phyloP scores from a whole-genome alignment of 2,888 invertebrate species.

The Pseudococcus jackbeardsleyi region DNA sequence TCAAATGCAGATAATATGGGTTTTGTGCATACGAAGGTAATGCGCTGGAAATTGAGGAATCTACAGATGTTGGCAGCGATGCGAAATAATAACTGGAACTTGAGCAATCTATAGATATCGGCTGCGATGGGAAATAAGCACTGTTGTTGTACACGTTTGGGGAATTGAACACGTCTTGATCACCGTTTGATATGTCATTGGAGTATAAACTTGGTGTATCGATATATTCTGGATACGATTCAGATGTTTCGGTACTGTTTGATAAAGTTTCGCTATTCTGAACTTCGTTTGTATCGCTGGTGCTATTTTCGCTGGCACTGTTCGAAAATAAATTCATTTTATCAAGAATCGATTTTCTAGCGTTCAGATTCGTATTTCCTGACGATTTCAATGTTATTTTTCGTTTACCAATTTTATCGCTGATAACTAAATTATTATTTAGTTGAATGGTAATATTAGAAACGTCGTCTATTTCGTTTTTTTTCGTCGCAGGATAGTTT shows the following conservation, averaged over 20 bases:
- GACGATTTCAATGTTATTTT: conserved; percentile 20
- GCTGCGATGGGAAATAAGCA: neutral
- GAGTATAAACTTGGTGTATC: neutral
- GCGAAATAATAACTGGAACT: neutral
- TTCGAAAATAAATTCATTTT: conserved; percentile 41
- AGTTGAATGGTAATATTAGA: conserved; percentile 37
- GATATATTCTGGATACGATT: neutral
- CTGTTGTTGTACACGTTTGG: neutral
- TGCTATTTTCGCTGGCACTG: neutral
- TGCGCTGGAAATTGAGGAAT: neutral
- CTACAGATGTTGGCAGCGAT: neutral
- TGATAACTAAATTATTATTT: conserved; percentile 51
- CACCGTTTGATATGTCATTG: neutral
- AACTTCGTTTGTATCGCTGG: neutral
- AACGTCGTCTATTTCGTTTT: neutral
- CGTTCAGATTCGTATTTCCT: neutral
- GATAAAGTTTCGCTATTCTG: neutral
- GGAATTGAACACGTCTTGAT: neutral
- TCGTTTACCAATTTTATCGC: neutral
- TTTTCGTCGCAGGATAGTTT: neutral
- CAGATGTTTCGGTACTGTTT: neutral
- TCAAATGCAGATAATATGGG: neutral
- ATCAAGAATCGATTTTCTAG: neutral
- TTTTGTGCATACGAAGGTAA: neutral
- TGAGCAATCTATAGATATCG: neutral